These are phyloP conservation scores for Cloeon dipterum DNA, from an alignment of 2,888 invertebrate species.

Conservation along the genomic window DNA sequence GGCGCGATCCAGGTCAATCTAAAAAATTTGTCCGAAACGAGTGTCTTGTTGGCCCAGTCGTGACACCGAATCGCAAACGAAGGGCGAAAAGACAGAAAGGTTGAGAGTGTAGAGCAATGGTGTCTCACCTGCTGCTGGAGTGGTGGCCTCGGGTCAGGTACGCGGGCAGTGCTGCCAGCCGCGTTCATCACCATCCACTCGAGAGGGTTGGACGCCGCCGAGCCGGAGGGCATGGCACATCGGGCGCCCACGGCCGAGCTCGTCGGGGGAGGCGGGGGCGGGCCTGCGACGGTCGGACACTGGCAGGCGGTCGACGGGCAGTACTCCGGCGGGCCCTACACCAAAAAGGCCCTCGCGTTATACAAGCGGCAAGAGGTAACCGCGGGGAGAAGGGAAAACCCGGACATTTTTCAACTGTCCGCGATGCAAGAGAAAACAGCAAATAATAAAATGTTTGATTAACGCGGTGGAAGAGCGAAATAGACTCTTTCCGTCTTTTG, in stretches of 20 bases:
- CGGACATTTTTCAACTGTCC: too few relatives aligned
- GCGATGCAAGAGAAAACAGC: too few relatives aligned
- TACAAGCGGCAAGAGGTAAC: too few relatives aligned
- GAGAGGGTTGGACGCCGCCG: conserved; percentile 6
- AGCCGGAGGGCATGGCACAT: conserved; percentile 7
- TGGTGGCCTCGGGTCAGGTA: background rate
- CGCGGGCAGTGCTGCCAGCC: background rate
- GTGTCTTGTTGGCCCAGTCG: too few relatives aligned
- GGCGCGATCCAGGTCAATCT: too few relatives aligned
- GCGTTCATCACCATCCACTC: conserved; percentile 9
- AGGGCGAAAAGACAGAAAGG: too few relatives aligned
- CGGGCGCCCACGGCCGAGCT: conserved; percentile 4
- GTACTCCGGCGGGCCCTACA: conserved; percentile 6
- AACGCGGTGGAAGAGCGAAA: too few relatives aligned
- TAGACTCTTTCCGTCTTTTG: too few relatives aligned
- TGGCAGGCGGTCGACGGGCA: conserved; percentile 8
- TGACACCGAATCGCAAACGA: too few relatives aligned
- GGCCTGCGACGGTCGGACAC: conserved; percentile 7
- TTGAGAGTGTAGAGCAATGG: background rate
- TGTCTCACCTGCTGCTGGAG: conserved; percentile 4
- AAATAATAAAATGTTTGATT: too few relatives aligned
- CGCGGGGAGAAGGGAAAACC: too few relatives aligned
- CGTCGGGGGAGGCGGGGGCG: conserved; percentile 2
- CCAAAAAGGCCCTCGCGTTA: conserved; percentile 1
- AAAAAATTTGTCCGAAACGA: too few relatives aligned